phyloP scores from a whole-genome alignment of 2,797 vertebrate species.

The Coilia nasus region DNA sequence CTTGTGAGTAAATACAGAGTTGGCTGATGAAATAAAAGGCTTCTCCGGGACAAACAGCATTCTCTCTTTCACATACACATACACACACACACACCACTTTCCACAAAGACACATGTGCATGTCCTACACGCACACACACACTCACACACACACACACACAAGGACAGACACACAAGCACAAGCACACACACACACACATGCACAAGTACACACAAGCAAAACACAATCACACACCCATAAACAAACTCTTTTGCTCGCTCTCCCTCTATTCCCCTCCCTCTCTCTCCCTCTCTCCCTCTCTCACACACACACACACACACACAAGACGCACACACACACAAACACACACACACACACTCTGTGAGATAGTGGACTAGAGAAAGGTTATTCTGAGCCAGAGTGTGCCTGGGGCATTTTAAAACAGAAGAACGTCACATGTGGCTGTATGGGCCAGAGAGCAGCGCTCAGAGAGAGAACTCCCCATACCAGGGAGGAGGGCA shows the following conservation, averaged over 20 bases:
- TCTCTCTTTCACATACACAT: not conserved
- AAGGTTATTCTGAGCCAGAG: not conserved
- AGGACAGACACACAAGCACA: too few relatives aligned
- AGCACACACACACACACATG: not conserved
- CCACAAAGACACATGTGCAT: too few relatives aligned
- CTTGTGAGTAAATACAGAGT: not conserved
- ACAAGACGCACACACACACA: not conserved
- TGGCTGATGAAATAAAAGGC: not conserved
- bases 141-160: too few relatives aligned
- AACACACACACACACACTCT: constrained; percentile 7
- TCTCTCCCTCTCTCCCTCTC: not conserved
- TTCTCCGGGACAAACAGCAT: not conserved
- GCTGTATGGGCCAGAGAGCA: not conserved
- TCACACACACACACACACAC: not conserved
- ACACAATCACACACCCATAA: not conserved
- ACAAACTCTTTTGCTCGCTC: not conserved
- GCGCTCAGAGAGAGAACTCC: not conserved
- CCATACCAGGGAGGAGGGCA: not conserved
- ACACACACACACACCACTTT: too few relatives aligned
- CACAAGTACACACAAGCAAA: not conserved
- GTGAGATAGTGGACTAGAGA: not conserved
- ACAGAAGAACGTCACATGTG: not conserved
- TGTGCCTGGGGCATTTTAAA: not conserved
- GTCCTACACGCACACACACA: too few relatives aligned
- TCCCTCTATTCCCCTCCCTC: not conserved